These are phyloP conservation scores for Sipunculus nudus DNA, from an alignment of 2,888 invertebrate species.

Conservation along the genomic window DNA sequence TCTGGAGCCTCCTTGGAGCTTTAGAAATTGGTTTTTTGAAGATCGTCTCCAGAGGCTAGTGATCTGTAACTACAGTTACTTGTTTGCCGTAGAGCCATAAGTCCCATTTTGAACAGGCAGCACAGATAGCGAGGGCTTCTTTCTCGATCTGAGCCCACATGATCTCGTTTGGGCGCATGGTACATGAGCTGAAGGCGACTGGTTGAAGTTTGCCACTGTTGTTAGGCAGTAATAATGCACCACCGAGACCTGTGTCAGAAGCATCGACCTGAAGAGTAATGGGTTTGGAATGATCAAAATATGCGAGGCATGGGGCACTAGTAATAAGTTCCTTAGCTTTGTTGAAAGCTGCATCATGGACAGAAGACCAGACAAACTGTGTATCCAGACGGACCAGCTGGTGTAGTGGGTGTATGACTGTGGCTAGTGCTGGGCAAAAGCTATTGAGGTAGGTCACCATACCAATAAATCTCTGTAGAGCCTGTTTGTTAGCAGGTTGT, in stretches of 20 bases:
- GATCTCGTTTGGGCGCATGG: neutral
- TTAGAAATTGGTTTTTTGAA: neutral
- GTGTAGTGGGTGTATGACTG: slow-evolving; percentile 3
- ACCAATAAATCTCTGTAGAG: slow-evolving; percentile 14
- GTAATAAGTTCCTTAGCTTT: slow-evolving; percentile 10
- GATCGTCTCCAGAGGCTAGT: slow-evolving; percentile 11
- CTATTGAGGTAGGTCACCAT: slow-evolving; percentile 17
- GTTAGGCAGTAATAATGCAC: neutral
- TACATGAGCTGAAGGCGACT: neutral
- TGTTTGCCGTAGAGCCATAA: slow-evolving; percentile 11
- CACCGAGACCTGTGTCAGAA: slow-evolving; percentile 3
- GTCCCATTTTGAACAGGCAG: slow-evolving; percentile 5
- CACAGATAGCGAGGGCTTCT: slow-evolving; percentile 3
- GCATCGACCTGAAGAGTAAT: slow-evolving; percentile 12
- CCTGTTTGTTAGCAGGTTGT: neutral
- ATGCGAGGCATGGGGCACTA: slow-evolving; percentile 10
- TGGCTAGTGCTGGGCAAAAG: slow-evolving; percentile 4
- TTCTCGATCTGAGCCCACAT: slow-evolving; percentile 6
- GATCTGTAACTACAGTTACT: slow-evolving; percentile 13
- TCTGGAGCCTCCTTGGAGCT: slow-evolving; percentile 10
- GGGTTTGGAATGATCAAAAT: slow-evolving; percentile 4
- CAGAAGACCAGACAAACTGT: slow-evolving; percentile 13
- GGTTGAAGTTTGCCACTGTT: neutral
- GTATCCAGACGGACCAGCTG: neutral
- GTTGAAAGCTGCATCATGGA: slow-evolving; percentile 8